Conservation (phyloP, 2,888 invertebrate genomes). For the Zelleria hepariella region DNA sequence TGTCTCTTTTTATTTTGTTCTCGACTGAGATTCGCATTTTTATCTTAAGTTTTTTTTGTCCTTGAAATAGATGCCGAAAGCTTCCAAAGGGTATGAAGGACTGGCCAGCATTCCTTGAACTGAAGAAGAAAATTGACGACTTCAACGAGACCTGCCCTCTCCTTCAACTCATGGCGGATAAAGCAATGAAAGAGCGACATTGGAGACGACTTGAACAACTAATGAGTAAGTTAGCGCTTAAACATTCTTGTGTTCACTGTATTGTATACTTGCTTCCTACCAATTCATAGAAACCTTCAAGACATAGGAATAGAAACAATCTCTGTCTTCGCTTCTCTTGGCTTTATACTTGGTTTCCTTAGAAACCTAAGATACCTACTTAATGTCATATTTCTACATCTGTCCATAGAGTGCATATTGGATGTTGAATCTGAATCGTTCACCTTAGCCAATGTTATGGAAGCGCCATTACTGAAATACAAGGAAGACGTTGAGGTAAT, state of each 20-base stretch:
- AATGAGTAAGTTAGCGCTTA: constrained; percentile 52
- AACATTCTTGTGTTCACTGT: too few species aligned
- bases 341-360: too few species aligned
- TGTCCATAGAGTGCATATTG: constrained; percentile 71
- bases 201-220: constrained; percentile 75
- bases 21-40: too few species aligned
- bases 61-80: constrained; percentile 77
- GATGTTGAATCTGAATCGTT: constrained; percentile 86
- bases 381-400: too few species aligned
- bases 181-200: constrained; percentile 86
- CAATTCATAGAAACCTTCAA: too few species aligned
- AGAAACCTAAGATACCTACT: too few species aligned
- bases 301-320: too few species aligned
- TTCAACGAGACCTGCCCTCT: constrained; percentile 91
- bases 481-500: constrained; percentile 89
- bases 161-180: constrained; percentile 89
- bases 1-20: too few species aligned
- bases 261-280: too few species aligned
- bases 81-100: constrained; percentile 88
- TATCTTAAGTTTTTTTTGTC: too few species aligned
- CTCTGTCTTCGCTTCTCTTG: too few species aligned
- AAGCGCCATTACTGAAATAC: constrained; percentile 84
- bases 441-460: constrained; percentile 84
- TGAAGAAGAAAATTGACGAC: constrained; percentile 91
- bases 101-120: constrained; percentile 89